Base-by-base conservation (phyloP, 2,797 vertebrate genomes). In the Lophius americanus region DNA sequence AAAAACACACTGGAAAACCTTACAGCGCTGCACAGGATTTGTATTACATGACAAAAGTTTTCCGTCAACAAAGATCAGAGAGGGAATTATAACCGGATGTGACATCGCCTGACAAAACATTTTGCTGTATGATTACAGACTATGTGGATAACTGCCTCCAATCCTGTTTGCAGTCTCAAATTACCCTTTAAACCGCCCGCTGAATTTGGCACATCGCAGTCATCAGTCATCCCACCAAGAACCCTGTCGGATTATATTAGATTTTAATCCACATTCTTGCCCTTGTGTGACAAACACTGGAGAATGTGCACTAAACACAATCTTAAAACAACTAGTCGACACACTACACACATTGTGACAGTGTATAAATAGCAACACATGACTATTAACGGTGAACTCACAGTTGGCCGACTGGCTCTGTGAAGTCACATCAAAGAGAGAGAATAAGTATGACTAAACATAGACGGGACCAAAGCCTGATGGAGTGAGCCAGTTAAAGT, bases 371-470 rank as follows among this genome's bases (percentile, higher is more conserved):
- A 90, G 86, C 84, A 68, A 64, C 75, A 75, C 80, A 65, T 84
- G 80, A 78, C 79, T 91, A 90, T 91, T 88, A 82, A 76, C 79
- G 64, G 57, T 60, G 76, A 85, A 82, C 71, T 80, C 79, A 63
- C 66, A 69, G 70, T 69, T 83, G 82, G 84, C 75, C 9, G 47
- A 75, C 67, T 73, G 66, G 69, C 73, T 75, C 75, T 88, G 81
- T 91, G 82, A n/a, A 68, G 83, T 89, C 84, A 70, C 79, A 79
- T 80, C 59, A 65, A 76, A 78, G 60, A 64, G 84, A 90, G 76
- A 88, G 80, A 82, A 86, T 60, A 86, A 64, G 83, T 61, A 56
- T 81, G 73, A 81, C 86, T 90, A 88, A 91, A 92, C 73, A 82
- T 82, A 88, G 89, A 70, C 73, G 46, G 71, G 68, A 58, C 64